Base-by-base conservation (phyloP, 2,888 invertebrate species). In the Sarcophaga variegata region DNA sequence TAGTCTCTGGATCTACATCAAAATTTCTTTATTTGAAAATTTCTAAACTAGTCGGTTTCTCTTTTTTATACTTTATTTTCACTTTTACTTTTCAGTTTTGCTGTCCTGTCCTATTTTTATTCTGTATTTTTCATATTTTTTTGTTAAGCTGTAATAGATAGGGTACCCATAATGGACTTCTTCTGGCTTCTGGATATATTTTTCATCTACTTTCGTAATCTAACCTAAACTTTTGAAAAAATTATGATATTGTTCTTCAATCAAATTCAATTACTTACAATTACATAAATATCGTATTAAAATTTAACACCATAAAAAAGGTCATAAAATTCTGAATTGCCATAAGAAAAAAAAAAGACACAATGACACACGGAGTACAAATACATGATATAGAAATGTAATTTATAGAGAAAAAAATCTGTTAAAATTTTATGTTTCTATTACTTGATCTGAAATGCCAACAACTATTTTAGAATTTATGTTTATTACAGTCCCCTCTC, bases 401-500 rank as follows among this genome's bases (percentile, higher is more conserved):
- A 70, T 85, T 80, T 85, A 76, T 81, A 49, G 70, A 47, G 20
- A 72, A 49, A 71, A 20, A 87, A 82, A 84, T 79, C 76, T 76
- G 71, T 76, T 84, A 76, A 54, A 84, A 69, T 82, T 84, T 81
- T 87, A 87, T 75, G 78, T 76, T 72, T 83, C 37, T 66, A 72
- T 49, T 75, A 17, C 25, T 20, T 47, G 59, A 6, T 64, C 54
- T 59, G 54, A 45, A 45, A 81, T 67, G 25, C 47, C 67, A 70
- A 74, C 75, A 70, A 85, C 67, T 81, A 81, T 74, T 84, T 84
- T 71, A 63, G 66, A 87, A 84, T 87, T 84, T 87, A 84, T 81
- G 78, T 81, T 87, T 87, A 84, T 87, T 78, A 27, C 66, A 71
- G 75, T 78, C 81, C 81, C 64, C 72, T 54, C 70, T 54, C 20